phyloP scores from a whole-genome alignment of 2,797 vertebrate species.

The Tachyglossus aculeatus region DNA sequence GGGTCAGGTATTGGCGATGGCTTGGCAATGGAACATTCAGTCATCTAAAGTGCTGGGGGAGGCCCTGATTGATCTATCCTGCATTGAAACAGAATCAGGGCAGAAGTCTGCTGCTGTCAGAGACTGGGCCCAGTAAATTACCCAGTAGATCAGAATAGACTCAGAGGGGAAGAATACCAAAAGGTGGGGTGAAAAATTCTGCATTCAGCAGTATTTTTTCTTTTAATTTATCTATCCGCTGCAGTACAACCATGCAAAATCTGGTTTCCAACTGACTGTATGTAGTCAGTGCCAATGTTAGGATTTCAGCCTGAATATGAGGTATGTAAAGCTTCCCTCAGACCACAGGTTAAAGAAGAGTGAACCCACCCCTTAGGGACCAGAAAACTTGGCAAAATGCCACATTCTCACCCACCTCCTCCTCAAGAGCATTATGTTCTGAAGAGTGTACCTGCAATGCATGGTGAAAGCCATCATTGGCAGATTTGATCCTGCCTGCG shows the following conservation, averaged over 20 bases:
- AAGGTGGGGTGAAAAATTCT: neutral
- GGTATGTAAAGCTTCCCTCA: too few species aligned
- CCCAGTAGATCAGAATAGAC: constrained; percentile 7
- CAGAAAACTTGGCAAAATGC: too few species aligned
- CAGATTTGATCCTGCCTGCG: too few species aligned
- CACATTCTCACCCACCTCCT: neutral
- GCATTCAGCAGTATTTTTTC: neutral
- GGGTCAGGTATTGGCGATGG: neutral
- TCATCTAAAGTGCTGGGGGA: constrained; percentile 54
- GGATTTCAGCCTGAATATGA: neutral
- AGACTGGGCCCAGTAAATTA: constrained; percentile 12
- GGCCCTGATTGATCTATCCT: constrained; percentile 71
- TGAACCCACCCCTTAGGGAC: too few species aligned
- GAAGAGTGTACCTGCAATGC: too few species aligned
- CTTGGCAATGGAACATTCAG: constrained; percentile 56
- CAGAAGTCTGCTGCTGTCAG: constrained; percentile 22
- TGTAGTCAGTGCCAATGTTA: neutral
- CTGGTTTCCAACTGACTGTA: neutral
- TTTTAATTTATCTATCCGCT: neutral
- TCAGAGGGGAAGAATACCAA: neutral
- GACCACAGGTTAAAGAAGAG: too few species aligned
- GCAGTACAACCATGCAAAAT: neutral
- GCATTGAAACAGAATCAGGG: constrained; percentile 71
- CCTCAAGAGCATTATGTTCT: too few species aligned
- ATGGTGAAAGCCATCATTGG: too few species aligned